Base-by-base conservation (phyloP, 2,888 invertebrate genomes). In the Latheticus oryzae region DNA sequence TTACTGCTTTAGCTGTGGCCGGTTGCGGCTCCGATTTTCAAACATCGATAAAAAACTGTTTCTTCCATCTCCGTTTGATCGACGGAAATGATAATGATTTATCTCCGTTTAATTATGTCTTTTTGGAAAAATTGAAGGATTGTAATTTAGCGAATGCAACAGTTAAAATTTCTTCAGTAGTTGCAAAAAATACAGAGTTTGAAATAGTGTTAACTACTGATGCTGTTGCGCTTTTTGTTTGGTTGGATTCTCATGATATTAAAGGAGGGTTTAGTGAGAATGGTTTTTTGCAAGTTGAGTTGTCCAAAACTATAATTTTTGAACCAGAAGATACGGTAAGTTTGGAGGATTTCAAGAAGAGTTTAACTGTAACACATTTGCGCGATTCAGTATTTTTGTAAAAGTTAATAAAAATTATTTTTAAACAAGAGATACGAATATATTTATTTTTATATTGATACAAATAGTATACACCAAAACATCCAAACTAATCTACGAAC, bases 211-310 rank as follows among this genome's bases (percentile, higher is more conserved):
- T 85, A 5, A 66, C 62, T 33, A 77, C 85, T 0, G 80, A 85
- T 60, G 79, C 80, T 1, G 79, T 87, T 19, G 84, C 88, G 0
- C 78, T 87, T 4, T 91, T 90, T 74, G 83, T 90, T 0, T 90
- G 89, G 88, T 73, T 90, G 9, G 87, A 89, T 60, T 74, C 83
- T 0, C 76, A 74, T 1, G 73, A 76, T 1, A 71, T 80, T 24
- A 74, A 70, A 7, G 93, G 93, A 1, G 79, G 77, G 54, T 93
- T 93, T 75, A 86, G 87, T 0, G 87, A 90, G 63, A 93, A 94
- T 76, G 93, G 93, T 0, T 87, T 93, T 58, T 35, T 76, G 17
- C 73, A 69, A 67, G 63, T 74, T 12, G 63, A 58, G 12, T 26
- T 60, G 8, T 54, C 17, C 2, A 73, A 68, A 59, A 69, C 47